Evolutionary conservation across 2,888 invertebrate genomes (phyloP).

Genomic region (Agrotis segetum): DNA sequence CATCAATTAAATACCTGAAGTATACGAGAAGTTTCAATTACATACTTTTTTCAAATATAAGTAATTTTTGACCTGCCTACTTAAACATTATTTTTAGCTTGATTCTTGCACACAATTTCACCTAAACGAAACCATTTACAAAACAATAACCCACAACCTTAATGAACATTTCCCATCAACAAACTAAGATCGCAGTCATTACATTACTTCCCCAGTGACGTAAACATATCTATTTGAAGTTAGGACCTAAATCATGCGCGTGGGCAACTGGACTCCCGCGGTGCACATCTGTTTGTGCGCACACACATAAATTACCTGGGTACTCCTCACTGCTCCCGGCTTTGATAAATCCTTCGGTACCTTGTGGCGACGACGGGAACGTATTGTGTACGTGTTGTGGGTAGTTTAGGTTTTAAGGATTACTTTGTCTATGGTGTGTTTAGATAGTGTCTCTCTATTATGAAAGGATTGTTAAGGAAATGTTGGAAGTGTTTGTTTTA

Average conservation of each 20-base stretch:
- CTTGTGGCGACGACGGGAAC: slow-evolving; percentile 73
- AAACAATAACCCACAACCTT: slow-evolving; percentile 14
- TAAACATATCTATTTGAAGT: slow-evolving; percentile 65
- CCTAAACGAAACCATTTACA: neutral
- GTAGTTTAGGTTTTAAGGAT: slow-evolving; percentile 51
- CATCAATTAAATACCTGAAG: no score
- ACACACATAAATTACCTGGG: slow-evolving; percentile 69
- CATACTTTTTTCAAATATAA: no score
- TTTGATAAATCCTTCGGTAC: slow-evolving; percentile 79
- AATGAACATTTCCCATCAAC: slow-evolving; percentile 47
- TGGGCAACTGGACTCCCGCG: slow-evolving; percentile 79
- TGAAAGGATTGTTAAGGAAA: no score
- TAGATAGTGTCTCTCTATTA: neutral
- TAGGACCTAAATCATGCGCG: slow-evolving; percentile 70
- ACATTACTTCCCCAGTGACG: slow-evolving; percentile 60
- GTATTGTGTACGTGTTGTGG: slow-evolving; percentile 68
- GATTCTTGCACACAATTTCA: neutral
- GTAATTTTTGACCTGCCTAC: no score
- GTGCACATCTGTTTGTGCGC: slow-evolving; percentile 78
- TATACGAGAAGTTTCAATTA: no score
- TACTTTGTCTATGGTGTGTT: slow-evolving; percentile 6
- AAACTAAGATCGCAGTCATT: slow-evolving; percentile 58
- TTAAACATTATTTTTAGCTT: neutral
- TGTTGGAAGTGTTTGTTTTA: no score
- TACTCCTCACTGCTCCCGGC: slow-evolving; percentile 76